phyloP scores from a whole-genome alignment of 2,113 vertebrate genomes.

The Phyllostomus discolor region DNA sequence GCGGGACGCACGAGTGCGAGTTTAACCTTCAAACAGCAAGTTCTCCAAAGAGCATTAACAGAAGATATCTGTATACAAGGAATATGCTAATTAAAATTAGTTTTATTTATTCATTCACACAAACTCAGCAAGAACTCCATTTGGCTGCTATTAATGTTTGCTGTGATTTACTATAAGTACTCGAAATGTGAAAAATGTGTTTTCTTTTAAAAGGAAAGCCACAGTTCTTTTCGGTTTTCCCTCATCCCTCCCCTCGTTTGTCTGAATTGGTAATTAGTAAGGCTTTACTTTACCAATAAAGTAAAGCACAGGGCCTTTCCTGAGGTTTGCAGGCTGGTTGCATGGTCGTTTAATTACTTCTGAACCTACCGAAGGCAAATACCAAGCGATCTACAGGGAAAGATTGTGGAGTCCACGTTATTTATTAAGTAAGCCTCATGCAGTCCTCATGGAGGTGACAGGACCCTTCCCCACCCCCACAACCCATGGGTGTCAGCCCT shows the following conservation, averaged over 20 bases:
- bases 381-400: neutral
- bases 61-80: constrained; percentile 65
- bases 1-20: constrained; percentile 10
- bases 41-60: constrained; percentile 53
- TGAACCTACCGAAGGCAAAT: constrained; percentile 35
- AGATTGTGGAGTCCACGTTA: neutral
- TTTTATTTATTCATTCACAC: constrained; percentile 75
- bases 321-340: neutral
- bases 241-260: neutral
- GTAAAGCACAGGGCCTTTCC: neutral
- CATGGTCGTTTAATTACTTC: constrained; percentile 20
- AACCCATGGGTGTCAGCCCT: neutral
- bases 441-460: neutral
- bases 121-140: constrained; percentile 66
- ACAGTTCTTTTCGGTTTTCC: neutral
- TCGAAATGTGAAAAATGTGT: constrained; percentile 44
- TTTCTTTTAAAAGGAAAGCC: constrained; percentile 56
- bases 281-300: constrained; percentile 20
- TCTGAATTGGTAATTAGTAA: constrained; percentile 52
- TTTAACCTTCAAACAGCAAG: constrained; percentile 70
- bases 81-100: constrained; percentile 72
- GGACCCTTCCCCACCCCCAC: no score
- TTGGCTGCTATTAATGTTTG: constrained; percentile 65
- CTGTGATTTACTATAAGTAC: constrained; percentile 61
- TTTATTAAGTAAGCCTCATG: neutral